Evolutionary conservation across 2,113 vertebrate species (phyloP).

Genomic region (Hypocryptadius cinnamomeus): DNA sequence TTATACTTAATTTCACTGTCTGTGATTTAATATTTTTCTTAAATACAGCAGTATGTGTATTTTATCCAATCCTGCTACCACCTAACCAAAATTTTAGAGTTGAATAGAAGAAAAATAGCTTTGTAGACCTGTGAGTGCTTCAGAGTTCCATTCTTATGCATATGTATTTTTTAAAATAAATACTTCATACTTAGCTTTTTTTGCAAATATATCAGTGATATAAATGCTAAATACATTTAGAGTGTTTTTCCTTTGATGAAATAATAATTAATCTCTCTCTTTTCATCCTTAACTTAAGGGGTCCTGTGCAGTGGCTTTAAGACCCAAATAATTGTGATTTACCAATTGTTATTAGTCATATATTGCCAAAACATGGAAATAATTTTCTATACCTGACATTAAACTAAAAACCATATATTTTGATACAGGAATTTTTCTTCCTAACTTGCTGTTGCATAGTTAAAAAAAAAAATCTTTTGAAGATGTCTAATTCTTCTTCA

Average conservation of each 20-base stretch:
- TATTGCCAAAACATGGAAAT: neutral
- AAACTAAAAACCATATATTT: neutral
- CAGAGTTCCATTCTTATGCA: neutral
- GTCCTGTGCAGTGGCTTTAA: neutral
- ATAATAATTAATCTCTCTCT: neutral
- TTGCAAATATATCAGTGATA: neutral
- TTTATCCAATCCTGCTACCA: neutral
- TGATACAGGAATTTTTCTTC: neutral
- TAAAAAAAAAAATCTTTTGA: neutral
- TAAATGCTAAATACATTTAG: neutral
- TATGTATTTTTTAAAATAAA: neutral
- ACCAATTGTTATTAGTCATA: neutral
- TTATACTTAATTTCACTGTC: neutral
- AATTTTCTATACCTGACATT: neutral
- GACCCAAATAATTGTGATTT: neutral
- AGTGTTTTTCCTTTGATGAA: neutral
- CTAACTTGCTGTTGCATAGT: neutral
- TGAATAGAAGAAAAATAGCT: neutral
- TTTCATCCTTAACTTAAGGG: neutral
- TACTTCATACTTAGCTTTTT: neutral
- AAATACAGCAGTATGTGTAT: neutral
- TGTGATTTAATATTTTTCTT: neutral
- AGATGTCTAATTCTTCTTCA: neutral
- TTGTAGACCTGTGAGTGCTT: neutral
- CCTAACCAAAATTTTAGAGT: neutral